phyloP scores from a whole-genome alignment of 2,888 invertebrate genomes.

The Caenorhabditis auriculariae region DNA sequence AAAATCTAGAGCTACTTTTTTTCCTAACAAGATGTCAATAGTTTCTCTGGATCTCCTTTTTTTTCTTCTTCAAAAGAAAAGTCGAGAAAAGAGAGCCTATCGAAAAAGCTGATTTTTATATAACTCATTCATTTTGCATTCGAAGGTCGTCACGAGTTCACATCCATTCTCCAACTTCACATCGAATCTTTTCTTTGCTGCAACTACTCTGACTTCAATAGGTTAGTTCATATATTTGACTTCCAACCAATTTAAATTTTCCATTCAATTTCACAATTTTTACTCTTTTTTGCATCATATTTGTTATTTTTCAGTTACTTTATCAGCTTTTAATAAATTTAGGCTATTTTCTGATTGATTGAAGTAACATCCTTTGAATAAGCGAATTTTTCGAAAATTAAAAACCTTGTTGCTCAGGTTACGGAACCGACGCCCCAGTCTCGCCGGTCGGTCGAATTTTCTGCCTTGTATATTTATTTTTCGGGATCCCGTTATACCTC shows the following conservation, averaged over 20 bases:
- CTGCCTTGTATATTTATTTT: constrained; percentile 53
- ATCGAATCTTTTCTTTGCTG: constrained; percentile 55
- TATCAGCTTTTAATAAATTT: too few relatives aligned
- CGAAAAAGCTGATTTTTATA: too few relatives aligned
- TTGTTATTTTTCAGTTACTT: too few relatives aligned
- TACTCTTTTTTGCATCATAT: too few relatives aligned
- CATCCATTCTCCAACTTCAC: constrained; percentile 34
- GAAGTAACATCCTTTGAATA: too few relatives aligned
- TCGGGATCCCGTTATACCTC: constrained; percentile 60
- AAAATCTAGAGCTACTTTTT: too few relatives aligned
- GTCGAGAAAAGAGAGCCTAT: too few relatives aligned
- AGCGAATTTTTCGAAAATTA: neutral
- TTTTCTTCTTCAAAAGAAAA: too few relatives aligned
- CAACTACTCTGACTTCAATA: constrained; percentile 60
- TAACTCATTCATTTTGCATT: constrained; percentile 13
- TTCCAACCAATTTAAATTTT: neutral
- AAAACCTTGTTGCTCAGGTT: too few relatives aligned
- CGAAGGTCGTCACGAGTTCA: constrained; percentile 2
- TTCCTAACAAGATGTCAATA: too few relatives aligned
- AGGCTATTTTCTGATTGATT: too few relatives aligned
- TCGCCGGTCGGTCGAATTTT: constrained; percentile 53
- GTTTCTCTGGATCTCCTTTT: too few relatives aligned
- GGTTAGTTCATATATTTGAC: constrained; percentile 15
- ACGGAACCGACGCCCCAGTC: constrained; percentile 56
- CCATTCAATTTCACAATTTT: neutral